phyloP scores from a whole-genome alignment of 92 coral and sea anemone genomes.

The Paragorgia papillata region DNA sequence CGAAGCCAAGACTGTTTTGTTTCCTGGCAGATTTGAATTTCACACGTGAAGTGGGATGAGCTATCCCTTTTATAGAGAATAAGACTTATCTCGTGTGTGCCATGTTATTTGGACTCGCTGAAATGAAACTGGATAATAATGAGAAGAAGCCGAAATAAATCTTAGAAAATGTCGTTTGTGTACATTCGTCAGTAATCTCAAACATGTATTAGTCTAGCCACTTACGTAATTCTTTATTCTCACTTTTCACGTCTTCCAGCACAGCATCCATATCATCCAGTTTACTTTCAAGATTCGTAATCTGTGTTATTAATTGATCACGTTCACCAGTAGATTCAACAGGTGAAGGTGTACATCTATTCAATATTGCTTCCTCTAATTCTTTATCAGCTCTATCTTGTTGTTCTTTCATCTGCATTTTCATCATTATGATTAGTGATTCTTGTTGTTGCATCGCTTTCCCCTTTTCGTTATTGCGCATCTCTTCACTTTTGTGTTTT shows the following conservation, averaged over 20 bases:
- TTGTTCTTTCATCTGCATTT: constrained; percentile 92
- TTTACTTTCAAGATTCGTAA: constrained; percentile 77
- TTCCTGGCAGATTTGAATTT: too few relatives aligned
- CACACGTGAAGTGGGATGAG: too few relatives aligned
- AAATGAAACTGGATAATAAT: too few relatives aligned
- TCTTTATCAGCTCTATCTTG: constrained; percentile 83
- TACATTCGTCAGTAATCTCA: too few relatives aligned
- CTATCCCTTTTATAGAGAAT: too few relatives aligned
- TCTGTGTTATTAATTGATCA: constrained; percentile 75
- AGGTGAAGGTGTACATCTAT: constrained; percentile 70
- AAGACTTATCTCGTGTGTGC: too few relatives aligned
- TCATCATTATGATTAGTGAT: constrained; percentile 88
- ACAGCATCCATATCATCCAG: constrained; percentile 77
- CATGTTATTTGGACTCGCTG: too few relatives aligned
- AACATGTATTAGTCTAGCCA: too few relatives aligned
- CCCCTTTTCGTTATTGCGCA: constrained; percentile 62
- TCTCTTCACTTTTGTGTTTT: constrained; percentile 72
- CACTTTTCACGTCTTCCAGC: constrained; percentile 79
- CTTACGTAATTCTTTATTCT: constrained; percentile 81
- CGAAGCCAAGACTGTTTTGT: too few relatives aligned
- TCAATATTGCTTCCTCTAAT: constrained; percentile 74
- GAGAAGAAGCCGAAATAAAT: too few relatives aligned
- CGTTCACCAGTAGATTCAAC: constrained; percentile 78
- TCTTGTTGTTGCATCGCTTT: constrained; percentile 84
- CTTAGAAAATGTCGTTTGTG: too few relatives aligned